Percentiles rank a stretch among this genome's conserved stretches.
Evolutionary conservation across 2,888 invertebrate species (phyloP).

Genomic region (Monoplex corrugatus): DNA sequence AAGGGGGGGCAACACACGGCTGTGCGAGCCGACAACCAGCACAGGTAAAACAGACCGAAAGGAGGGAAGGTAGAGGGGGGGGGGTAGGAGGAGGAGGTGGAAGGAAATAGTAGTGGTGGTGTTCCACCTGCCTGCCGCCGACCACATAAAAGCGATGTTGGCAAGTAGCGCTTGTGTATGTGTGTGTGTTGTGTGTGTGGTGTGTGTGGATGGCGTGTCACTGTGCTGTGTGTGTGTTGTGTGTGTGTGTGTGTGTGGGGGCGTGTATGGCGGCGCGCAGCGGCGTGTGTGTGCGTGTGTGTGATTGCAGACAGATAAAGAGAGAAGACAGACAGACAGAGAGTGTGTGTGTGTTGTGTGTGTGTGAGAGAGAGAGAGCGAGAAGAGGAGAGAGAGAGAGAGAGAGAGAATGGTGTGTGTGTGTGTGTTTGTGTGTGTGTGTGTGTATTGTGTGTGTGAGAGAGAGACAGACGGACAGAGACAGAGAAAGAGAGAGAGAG

Average conservation of each 20-base stretch:
- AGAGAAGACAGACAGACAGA: no score
- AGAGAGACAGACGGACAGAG: not conserved
- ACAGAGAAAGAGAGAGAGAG: conserved; percentile 8
- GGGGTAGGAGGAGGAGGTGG: conserved; percentile 23
- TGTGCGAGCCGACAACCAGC: no score
- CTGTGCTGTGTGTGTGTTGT: no score
- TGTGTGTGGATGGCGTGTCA: no score
- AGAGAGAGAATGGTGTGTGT: not conserved
- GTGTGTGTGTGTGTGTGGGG: no score
- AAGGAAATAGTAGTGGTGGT: not conserved
- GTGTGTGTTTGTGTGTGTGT: conserved; percentile 41
- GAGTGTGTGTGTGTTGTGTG: no score
- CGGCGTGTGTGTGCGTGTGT: no score
- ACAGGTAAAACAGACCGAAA: not conserved
- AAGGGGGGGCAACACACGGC: not conserved
- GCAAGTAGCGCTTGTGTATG: no score
- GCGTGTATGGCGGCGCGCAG: no score
- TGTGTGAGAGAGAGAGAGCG: not conserved
- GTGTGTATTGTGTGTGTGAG: not conserved
- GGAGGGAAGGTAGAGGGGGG: conserved; percentile 20
- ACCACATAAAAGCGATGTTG: conserved; percentile 8
- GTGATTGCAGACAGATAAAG: no score
- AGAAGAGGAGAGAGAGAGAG: conserved; percentile 4
- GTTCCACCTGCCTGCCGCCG: no score
- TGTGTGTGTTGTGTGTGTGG: no score